Evolutionary conservation across 2,797 vertebrate genomes (phyloP).

Genomic region (Acanthiza pusilla): DNA sequence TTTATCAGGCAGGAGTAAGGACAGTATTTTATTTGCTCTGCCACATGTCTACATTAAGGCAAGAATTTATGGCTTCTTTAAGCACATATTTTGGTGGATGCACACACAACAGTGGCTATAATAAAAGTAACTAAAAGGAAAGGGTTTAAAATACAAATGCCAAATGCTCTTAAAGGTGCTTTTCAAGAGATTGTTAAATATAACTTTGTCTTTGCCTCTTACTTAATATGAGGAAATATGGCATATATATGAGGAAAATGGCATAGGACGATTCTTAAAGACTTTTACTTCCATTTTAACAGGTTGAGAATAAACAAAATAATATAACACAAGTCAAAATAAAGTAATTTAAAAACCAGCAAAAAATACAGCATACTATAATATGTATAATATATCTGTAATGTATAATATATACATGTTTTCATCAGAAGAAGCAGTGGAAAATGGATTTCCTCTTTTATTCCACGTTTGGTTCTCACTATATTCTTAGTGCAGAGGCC

Average conservation of each 20-base stretch:
- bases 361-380: neutral
- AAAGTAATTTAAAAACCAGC: neutral
- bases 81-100: neutral
- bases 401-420: fast-evolving
- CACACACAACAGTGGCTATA: neutral
- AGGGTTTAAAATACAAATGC: neutral
- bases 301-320: neutral
- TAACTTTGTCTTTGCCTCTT: neutral
- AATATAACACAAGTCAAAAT: neutral
- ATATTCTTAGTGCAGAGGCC: neutral
- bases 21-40: neutral
- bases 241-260: neutral
- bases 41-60: neutral
- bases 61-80: neutral
- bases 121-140: neutral
- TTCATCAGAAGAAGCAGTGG: neutral
- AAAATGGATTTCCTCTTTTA: neutral
- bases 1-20: neutral
- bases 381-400: fast-evolving
- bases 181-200: neutral
- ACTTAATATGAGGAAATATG: neutral
- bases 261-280: neutral
- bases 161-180: neutral
- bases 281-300: neutral
- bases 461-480: neutral